Percentiles rank a stretch among this genome's conserved stretches.
phyloP scores from a whole-genome alignment of 2,888 invertebrate species.

The Cepaea hortensis region DNA sequence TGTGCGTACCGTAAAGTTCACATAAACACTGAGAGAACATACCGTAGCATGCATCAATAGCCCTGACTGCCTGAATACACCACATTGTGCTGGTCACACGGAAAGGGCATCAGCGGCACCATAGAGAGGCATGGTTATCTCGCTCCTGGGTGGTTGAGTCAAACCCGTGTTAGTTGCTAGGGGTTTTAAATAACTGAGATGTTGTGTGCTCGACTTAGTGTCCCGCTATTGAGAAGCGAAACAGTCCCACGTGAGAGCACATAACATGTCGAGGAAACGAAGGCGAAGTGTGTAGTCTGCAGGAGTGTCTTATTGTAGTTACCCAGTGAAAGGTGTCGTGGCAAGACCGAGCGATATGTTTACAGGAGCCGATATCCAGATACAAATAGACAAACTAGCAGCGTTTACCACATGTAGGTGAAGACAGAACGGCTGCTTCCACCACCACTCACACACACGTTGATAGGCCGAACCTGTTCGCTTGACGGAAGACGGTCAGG shows the following conservation, averaged over 20 bases:
- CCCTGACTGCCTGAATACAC: slow-evolving; percentile 41
- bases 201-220: too few species aligned
- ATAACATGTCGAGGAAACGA: too few species aligned
- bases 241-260: too few species aligned
- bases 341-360: too few species aligned
- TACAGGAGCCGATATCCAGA: too few species aligned
- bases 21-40: neutral
- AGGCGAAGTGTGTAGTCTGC: too few species aligned
- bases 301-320: too few species aligned
- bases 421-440: neutral
- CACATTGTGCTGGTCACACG: slow-evolving; percentile 23
- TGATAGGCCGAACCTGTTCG: neutral
- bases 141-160: neutral
- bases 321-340: too few species aligned
- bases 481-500: neutral
- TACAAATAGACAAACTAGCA: neutral
- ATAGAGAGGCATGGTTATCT: neutral
- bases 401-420: neutral
- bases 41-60: slow-evolving; percentile 43
- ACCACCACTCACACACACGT: neutral
- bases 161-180: too few species aligned
- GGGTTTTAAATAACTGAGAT: too few species aligned
- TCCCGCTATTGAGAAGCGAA: too few species aligned
- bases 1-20: neutral
- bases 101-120: slow-evolving; percentile 13